These are phyloP conservation scores for Oconnorella tubifera DNA, from an alignment of 2,888 invertebrate genomes.

Conservation along the genomic window DNA sequence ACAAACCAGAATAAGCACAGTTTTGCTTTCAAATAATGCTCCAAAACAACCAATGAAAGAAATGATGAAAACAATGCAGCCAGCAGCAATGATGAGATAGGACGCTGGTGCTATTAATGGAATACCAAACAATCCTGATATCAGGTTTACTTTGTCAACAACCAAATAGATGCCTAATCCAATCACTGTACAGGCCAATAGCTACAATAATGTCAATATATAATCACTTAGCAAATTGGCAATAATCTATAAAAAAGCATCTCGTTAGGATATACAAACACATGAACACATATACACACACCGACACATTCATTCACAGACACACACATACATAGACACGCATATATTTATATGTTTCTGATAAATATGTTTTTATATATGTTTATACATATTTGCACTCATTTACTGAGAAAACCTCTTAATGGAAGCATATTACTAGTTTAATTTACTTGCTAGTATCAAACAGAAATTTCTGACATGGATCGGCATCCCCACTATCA, in stretches of 20 bases:
- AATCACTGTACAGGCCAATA: conserved; percentile 27
- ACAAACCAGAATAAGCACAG: conserved; percentile 27
- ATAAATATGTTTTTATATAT: neutral
- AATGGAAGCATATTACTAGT: too few species aligned
- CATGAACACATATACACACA: neutral
- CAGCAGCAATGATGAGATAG: conserved; percentile 30
- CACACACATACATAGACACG: neutral
- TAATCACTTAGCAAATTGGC: neutral
- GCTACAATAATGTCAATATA: conserved; percentile 10
- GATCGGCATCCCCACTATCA: too few species aligned
- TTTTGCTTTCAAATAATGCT: conserved; percentile 28
- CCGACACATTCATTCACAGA: neutral
- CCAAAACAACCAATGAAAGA: conserved; percentile 35
- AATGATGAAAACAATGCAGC: conserved; percentile 27
- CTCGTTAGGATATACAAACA: neutral
- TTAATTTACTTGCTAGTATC: too few species aligned
- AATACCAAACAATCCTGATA: conserved; percentile 22
- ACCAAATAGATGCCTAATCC: conserved; percentile 26
- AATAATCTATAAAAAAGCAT: neutral
- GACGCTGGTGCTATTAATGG: conserved; percentile 29
- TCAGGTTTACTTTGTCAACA: conserved; percentile 24
- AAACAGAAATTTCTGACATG: too few species aligned
- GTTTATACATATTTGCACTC: neutral
- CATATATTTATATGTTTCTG: neutral
- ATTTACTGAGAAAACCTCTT: too few species aligned